Evolutionary conservation across 2,113 vertebrate species (phyloP).

Genomic region (Chaetodon trifascialis): DNA sequence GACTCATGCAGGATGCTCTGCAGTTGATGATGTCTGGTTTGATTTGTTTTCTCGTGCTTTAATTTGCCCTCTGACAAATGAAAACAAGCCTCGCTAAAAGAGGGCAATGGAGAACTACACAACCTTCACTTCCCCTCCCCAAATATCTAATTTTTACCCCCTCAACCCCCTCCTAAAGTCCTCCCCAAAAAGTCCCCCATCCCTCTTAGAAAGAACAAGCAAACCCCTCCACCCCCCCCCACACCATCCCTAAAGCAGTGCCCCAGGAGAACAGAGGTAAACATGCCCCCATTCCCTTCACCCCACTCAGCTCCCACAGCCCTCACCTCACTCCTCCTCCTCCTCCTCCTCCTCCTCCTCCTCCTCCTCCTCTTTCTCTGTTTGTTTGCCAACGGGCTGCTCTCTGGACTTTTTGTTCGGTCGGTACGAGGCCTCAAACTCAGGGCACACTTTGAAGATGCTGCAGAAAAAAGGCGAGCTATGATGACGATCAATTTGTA

Average conservation of each 20-base stretch:
- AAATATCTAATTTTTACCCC: conserved; percentile 36
- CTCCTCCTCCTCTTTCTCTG: conserved; percentile 33
- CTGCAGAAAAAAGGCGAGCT: conserved; percentile 14
- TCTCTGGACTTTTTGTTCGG: conserved; percentile 56
- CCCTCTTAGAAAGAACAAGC: conserved; percentile 22
- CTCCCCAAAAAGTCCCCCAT: conserved; percentile 33
- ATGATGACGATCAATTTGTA: conserved; percentile 50
- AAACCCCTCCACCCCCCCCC: conserved; percentile 3
- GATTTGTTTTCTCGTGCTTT: conserved; percentile 4
- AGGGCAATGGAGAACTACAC: conserved; percentile 46
- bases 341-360: conserved; percentile 3
- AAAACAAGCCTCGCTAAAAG: conserved; percentile 45
- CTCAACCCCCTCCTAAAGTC: conserved; percentile 9
- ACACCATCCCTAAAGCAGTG: conserved; percentile 56
- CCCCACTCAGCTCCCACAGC: conserved; percentile 35
- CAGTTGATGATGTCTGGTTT: background rate
- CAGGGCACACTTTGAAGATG: conserved; percentile 49
- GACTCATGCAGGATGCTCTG: background rate
- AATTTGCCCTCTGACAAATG: conserved; percentile 18
- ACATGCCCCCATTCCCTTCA: conserved; percentile 62
- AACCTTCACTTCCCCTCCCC: conserved; percentile 43
- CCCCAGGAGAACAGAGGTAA: conserved; percentile 76
- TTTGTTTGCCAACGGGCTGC: conserved; percentile 62
- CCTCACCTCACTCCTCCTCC: conserved; percentile 28
- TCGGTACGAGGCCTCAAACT: conserved; percentile 38